Evolutionary conservation across 1,140 invertebrate genomes (phyloP).

Genomic region (Orussus abietinus): DNA sequence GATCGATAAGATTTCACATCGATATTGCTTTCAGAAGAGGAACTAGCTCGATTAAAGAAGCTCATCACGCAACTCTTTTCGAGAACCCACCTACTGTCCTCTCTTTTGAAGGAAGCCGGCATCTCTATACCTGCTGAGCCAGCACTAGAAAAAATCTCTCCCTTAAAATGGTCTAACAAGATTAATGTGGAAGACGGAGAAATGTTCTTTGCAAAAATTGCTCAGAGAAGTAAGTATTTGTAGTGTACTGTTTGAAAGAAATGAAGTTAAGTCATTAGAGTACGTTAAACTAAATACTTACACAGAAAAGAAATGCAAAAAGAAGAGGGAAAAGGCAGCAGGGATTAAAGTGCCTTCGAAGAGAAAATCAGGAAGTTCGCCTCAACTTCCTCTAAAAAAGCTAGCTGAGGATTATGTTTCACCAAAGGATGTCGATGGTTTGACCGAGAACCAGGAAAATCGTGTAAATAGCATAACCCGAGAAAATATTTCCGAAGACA

Average conservation of each 20-base stretch:
- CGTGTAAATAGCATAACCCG: conserved; percentile 27
- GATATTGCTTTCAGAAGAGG: conserved; percentile 47
- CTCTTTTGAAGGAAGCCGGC: conserved; percentile 47
- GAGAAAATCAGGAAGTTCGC: conserved; percentile 22
- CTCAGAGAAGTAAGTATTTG: conserved; percentile 30
- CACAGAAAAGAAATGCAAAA: conserved; percentile 30
- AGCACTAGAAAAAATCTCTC: conserved; percentile 50
- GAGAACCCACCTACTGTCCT: conserved; percentile 43
- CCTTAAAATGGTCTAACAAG: conserved; percentile 52
- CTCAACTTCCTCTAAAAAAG: conserved; percentile 27
- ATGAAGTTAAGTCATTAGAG: no score
- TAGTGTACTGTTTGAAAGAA: no score
- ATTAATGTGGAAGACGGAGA: conserved; percentile 46
- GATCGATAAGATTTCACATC: no score
- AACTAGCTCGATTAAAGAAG: conserved; percentile 45
- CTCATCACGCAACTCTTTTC: conserved; percentile 44
- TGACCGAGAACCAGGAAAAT: conserved; percentile 49
- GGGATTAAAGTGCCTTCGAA: conserved; percentile 37
- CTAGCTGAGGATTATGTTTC: conserved; percentile 20
- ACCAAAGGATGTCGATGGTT: conserved; percentile 22
- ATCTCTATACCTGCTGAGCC: conserved; percentile 49
- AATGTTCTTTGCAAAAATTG: conserved; percentile 31
- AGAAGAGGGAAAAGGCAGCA: conserved; percentile 28
- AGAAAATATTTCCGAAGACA: conserved; percentile 3
- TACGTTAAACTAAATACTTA: neutral